Conservation (phyloP, 2,113 vertebrate species). For the Amblyopsis rosae region DNA sequence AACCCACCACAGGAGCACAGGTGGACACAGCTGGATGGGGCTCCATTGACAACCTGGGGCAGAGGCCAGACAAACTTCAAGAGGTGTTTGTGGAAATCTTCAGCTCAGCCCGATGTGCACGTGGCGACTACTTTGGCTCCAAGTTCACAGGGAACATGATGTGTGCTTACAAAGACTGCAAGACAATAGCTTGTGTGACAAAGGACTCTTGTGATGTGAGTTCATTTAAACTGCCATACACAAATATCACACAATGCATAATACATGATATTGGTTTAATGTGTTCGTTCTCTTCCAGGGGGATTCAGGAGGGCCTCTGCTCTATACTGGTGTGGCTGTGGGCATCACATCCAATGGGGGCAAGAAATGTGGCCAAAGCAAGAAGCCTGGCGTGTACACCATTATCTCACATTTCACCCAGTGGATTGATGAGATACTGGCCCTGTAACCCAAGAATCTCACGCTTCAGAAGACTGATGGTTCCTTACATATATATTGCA, state of each 20-base stretch:
- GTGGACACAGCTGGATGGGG: constrained; percentile 78
- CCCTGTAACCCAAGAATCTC: constrained; percentile 7
- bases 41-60: constrained; percentile 60
- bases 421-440: constrained; percentile 76
- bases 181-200: constrained; percentile 28
- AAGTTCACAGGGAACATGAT: constrained; percentile 78
- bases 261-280: not conserved
- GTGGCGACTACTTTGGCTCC: constrained; percentile 66
- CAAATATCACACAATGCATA: too few species aligned
- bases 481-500: too few species aligned
- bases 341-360: constrained; percentile 87
- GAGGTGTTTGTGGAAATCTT: constrained; percentile 64
- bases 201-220: constrained; percentile 77
- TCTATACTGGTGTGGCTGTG: constrained; percentile 68
- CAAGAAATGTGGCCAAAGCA: constrained; percentile 78
- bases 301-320: constrained; percentile 68
- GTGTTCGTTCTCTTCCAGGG: constrained; percentile 39
- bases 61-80: constrained; percentile 67
- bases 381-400: constrained; percentile 84
- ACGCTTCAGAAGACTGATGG: too few species aligned
- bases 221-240: not conserved
- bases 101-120: constrained; percentile 21
- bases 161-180: constrained; percentile 64
- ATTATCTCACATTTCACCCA: constrained; percentile 80
- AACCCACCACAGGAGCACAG: constrained; percentile 17